Conservation (phyloP, 2,113 vertebrate species). For the Archocentrus centrarchus region DNA sequence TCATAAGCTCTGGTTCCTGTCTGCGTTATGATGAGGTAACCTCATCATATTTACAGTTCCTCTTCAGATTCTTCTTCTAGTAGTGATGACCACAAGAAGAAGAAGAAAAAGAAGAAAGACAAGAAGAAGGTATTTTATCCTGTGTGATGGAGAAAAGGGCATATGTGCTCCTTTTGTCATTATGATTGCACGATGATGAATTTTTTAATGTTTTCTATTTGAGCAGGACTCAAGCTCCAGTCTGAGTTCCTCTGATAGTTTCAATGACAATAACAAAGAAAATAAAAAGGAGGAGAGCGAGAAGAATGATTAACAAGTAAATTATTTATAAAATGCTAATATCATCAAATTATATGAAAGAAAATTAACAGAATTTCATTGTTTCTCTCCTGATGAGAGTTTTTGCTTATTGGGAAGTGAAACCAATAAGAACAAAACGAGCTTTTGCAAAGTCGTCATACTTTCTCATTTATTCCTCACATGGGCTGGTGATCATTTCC, state of each 20-base stretch:
- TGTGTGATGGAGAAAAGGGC: background rate
- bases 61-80: constrained; percentile 44
- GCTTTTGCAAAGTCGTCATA: no score
- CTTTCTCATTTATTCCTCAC: background rate
- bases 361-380: background rate
- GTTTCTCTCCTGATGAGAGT: background rate
- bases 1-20: background rate
- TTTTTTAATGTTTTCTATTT: background rate
- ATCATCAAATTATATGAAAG: background rate
- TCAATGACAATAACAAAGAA: constrained; percentile 36
- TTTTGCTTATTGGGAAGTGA: constrained; percentile 43
- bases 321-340: background rate
- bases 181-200: background rate
- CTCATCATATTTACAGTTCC: constrained; percentile 14
- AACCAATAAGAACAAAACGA: constrained; percentile 33
- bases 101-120: constrained; percentile 49
- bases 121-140: constrained; percentile 49
- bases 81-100: constrained; percentile 63
- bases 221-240: constrained; percentile 56
- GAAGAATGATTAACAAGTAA: constrained; percentile 32
- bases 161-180: background rate
- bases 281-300: constrained; percentile 47
- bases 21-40: background rate
- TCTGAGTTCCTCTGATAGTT: constrained; percentile 28
- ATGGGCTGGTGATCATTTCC: background rate